A percentile compares a stretch with the other conserved stretches of the same genome.
Evolutionary conservation across 2,888 invertebrate species (phyloP).

Genomic region (Candidula unifasciata): DNA sequence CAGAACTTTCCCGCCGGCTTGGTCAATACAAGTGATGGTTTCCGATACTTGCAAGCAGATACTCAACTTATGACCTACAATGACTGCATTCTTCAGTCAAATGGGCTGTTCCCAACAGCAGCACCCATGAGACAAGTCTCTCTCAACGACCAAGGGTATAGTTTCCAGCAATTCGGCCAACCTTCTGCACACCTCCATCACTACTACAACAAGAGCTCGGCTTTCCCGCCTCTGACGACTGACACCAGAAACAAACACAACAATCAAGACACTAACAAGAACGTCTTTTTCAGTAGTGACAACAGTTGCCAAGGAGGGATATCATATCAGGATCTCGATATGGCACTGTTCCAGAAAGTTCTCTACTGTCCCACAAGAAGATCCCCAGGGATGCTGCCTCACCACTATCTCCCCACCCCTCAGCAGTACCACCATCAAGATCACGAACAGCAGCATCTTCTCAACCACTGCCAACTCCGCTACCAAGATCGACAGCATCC

Average conservation of each 20-base stretch:
- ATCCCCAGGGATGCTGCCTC: neutral
- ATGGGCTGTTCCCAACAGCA: conserved; percentile 7
- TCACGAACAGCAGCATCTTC: conserved; percentile 1
- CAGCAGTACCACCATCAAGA: neutral
- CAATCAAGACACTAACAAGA: neutral
- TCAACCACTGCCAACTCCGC: neutral
- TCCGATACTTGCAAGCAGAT: neutral
- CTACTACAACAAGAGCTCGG: conserved; percentile 31
- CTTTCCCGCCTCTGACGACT: neutral
- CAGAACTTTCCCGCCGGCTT: neutral
- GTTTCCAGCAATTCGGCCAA: neutral
- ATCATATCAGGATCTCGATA: neutral
- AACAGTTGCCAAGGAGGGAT: neutral
- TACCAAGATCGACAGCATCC: neutral
- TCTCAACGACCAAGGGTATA: neutral
- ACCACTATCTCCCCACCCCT: neutral
- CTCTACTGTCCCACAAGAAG: neutral
- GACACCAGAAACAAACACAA: neutral
- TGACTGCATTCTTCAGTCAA: neutral
- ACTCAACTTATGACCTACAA: neutral
- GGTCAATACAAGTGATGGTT: neutral
- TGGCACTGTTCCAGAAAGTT: neutral
- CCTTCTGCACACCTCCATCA: conserved; percentile 22
- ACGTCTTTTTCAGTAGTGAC: neutral
- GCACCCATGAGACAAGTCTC: neutral